Evolutionary conservation across 2,113 vertebrate genomes (phyloP).

Genomic region (Ochotona princeps): DNA sequence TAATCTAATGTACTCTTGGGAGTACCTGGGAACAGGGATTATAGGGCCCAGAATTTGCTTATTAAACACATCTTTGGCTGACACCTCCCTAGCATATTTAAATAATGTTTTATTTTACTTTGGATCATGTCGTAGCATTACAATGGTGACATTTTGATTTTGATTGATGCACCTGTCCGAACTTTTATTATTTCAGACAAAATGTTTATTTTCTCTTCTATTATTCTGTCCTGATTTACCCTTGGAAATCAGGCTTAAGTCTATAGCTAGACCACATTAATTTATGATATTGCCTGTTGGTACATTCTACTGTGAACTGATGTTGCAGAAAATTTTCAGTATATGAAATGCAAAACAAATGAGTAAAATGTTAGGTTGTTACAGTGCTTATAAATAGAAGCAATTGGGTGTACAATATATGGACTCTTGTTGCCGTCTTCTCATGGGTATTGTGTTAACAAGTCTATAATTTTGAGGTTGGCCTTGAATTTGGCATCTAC

Average conservation of each 20-base stretch:
- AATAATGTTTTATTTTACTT: neutral
- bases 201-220: neutral
- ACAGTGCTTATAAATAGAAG: no score
- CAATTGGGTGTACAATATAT: no score
- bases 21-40: neutral
- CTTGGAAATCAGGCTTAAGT: no score
- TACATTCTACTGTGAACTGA: no score
- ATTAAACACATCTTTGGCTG: neutral
- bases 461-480: neutral
- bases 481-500: neutral
- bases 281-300: no score
- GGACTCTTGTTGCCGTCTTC: neutral
- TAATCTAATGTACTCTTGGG: neutral
- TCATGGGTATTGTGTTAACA: neutral
- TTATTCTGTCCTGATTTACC: no score
- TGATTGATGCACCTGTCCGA: neutral
- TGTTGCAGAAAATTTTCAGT: no score
- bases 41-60: neutral
- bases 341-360: no score
- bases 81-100: neutral
- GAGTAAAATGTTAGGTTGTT: no score
- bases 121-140: neutral
- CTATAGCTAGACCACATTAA: no score
- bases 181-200: neutral
- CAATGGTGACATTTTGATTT: conserved; percentile 5